phyloP scores from a whole-genome alignment of 2,888 invertebrate genomes.

The Xylophagus ater region DNA sequence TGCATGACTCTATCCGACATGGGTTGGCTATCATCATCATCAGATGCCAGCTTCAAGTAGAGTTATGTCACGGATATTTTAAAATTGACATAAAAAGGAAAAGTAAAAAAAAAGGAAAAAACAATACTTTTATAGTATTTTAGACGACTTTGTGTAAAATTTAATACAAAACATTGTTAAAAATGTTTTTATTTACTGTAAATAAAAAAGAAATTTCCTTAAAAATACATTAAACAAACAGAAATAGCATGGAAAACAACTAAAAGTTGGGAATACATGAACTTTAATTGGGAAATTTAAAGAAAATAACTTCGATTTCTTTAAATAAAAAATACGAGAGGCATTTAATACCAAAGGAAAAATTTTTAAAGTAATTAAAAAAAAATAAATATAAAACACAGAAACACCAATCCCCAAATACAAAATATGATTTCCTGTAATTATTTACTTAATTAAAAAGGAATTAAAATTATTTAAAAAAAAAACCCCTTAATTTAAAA shows the following conservation, averaged over 20 bases:
- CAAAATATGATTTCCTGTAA: neutral
- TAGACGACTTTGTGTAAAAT: constrained; percentile 2
- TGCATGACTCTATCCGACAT: constrained; percentile 76
- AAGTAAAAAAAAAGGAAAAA: neutral
- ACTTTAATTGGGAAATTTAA: no score
- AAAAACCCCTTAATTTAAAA: no score
- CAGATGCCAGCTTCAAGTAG: constrained; percentile 29
- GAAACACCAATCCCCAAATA: constrained; percentile 9
- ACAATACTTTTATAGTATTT: constrained; percentile 2
- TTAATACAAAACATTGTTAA: no score
- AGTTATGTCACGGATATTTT: constrained; percentile 38
- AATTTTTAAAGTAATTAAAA: constrained; percentile 5
- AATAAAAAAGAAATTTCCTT: constrained; percentile 1
- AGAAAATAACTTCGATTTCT: no score
- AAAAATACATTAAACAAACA: no score
- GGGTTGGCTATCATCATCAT: constrained; percentile 46
- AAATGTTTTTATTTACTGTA: constrained; percentile 1
- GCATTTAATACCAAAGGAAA: constrained; percentile 36
- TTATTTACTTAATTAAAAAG: no score
- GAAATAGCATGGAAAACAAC: no score
- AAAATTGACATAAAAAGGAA: constrained; percentile 23
- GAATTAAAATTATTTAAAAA: no score
- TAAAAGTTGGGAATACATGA: constrained; percentile 8
- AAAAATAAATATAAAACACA: neutral
- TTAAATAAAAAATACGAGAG: constrained; percentile 31